Evolutionary conservation across 2,113 vertebrate species (phyloP).

Genomic region (Tichodroma muraria): DNA sequence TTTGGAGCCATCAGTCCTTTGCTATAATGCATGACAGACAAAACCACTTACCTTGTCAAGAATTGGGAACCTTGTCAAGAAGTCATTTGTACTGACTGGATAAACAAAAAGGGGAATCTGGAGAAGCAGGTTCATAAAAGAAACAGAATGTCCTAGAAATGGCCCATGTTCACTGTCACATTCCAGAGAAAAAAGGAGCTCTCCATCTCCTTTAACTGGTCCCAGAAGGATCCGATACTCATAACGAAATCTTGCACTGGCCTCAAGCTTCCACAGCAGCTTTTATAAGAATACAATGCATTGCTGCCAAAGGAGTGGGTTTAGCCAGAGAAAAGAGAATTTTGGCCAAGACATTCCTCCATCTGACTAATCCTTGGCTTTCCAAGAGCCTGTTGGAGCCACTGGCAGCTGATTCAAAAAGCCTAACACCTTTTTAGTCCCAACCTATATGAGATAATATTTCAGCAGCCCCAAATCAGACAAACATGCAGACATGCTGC

Average conservation of each 20-base stretch:
- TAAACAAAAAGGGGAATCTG: conserved; percentile 4
- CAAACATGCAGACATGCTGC: background rate
- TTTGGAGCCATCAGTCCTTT: background rate
- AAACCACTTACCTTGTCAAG: conserved; percentile 36
- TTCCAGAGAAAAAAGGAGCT: conserved; percentile 36
- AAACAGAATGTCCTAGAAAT: conserved; percentile 14
- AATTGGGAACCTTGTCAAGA: conserved; percentile 5
- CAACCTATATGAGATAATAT: background rate
- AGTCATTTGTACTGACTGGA: background rate
- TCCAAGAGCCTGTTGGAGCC: conserved; percentile 29
- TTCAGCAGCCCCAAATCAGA: conserved; percentile 12
- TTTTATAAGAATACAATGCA: background rate
- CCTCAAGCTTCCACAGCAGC: conserved; percentile 49
- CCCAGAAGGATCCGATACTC: background rate
- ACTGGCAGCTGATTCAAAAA: conserved; percentile 37
- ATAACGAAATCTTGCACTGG: background rate
- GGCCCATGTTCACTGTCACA: background rate
- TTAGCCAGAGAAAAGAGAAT: conserved; percentile 45
- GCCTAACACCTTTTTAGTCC: conserved; percentile 42
- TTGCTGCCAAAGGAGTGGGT: background rate
- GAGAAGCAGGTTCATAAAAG: background rate
- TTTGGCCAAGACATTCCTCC: conserved; percentile 48
- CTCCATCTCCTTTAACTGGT: conserved; percentile 10
- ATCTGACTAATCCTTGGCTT: conserved; percentile 55
- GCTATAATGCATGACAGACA: background rate